Evolutionary conservation across 1,140 invertebrate species (phyloP), one percentile per base, ranked within the genome.

Genomic region (Lysiphlebus fabarum): DNA sequence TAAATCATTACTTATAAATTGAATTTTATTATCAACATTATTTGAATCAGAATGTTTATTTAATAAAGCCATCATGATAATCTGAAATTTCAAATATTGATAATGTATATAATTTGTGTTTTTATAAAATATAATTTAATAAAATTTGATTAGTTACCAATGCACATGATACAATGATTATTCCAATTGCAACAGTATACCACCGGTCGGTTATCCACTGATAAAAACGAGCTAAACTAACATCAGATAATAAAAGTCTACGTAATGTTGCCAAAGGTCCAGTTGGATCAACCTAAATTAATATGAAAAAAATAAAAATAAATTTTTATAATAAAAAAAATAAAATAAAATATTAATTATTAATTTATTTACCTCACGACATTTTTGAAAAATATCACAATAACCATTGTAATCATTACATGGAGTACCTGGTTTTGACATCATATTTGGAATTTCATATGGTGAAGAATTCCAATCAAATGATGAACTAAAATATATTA

Each of bases 361-460:
- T 34, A 34, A 51, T 12, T 43, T 55, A 60, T 66, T 67, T 66
- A 90, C 87, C 77, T 94, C 91, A 62, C 96, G 84, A 76, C 96
- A 99, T 71, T 93, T 93, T 80, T 97, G 92, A 80, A 98, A 99
- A 41, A 98, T 95, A 81, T 99, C 97, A 81, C 97, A 99, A 79
- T 99, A 99, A 65, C 96, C 97, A 71, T 94, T 94, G 78, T 97
- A 99, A 75, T 99, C 93, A 75, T 99, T 96, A 75, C 96, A 99
- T 0, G 96, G 96, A 34, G 92, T 94, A 49, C 92, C 91, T 0
- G 92, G 92, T 71, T 95, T 96, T 14, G 91, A 89, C 77, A 87
- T 93, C 86, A 95, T 91, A 68, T 93, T 90, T 1, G 93, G 93
- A 65, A 96, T 90, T 77, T 95, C 91, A 70, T 89, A 93, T 0